Evolutionary conservation across 2,888 invertebrate species (phyloP).

Genomic region (Aporophyla lueneburgensis): DNA sequence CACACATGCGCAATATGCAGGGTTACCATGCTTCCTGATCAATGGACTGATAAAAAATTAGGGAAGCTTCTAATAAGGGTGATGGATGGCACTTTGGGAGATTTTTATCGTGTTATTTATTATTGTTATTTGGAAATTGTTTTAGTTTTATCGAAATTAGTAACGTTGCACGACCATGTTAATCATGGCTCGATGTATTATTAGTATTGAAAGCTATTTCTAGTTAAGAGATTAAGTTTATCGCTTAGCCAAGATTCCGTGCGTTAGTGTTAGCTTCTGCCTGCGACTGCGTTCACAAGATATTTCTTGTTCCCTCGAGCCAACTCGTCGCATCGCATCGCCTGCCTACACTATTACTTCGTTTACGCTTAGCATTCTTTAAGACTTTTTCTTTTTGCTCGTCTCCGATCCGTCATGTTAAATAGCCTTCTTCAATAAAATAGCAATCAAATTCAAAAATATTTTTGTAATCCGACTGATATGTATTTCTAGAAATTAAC

Average conservation of each 20-base stretch:
- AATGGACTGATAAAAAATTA: conserved; percentile 46
- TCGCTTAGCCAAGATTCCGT: background rate
- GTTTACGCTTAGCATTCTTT: too few relatives aligned
- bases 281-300: too few relatives aligned
- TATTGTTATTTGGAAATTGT: conserved; percentile 12
- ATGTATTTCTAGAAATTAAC: too few relatives aligned
- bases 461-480: too few relatives aligned
- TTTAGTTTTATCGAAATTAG: conserved; percentile 1
- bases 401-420: too few relatives aligned
- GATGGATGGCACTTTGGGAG: conserved; percentile 39
- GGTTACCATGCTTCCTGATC: conserved; percentile 69
- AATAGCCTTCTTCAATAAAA: too few relatives aligned
- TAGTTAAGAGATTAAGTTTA: background rate
- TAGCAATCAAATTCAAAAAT: too few relatives aligned
- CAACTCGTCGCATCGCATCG: too few relatives aligned
- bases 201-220: background rate
- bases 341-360: too few relatives aligned
- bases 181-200: background rate
- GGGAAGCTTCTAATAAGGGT: conserved; percentile 38
- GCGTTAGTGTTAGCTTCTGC: too few relatives aligned
- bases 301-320: too few relatives aligned
- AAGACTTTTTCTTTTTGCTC: too few relatives aligned
- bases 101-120: conserved; percentile 32
- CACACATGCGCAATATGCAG: conserved; percentile 71
- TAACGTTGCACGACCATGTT: background rate